These are phyloP conservation scores for Ligdia adustata DNA, from an alignment of 2,888 invertebrate genomes.

Conservation along the genomic window DNA sequence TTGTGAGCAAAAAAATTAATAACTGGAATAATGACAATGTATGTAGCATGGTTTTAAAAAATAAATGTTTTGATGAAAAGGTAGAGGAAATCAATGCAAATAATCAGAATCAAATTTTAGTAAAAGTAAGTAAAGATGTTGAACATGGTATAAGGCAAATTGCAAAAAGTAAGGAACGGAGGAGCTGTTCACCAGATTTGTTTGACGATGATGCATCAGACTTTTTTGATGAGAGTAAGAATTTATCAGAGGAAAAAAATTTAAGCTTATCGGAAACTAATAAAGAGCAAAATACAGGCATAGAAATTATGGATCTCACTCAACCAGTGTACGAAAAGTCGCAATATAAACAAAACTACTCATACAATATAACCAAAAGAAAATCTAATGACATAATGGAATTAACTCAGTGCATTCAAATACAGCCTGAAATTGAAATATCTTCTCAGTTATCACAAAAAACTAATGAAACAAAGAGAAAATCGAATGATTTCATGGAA, in stretches of 20 bases:
- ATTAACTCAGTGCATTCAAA: constrained; percentile 57
- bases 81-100: not conserved
- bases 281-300: constrained; percentile 23
- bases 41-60: constrained; percentile 10
- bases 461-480: constrained; percentile 48
- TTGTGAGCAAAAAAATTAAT: constrained; percentile 35
- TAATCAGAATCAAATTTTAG: not conserved
- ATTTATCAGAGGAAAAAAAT: constrained; percentile 24
- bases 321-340: constrained; percentile 33
- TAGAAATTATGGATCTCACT: constrained; percentile 54
- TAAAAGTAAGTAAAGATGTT: constrained; percentile 4
- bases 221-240: constrained; percentile 30
- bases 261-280: constrained; percentile 26
- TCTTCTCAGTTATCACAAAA: constrained; percentile 40
- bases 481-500: constrained; percentile 67
- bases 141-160: constrained; percentile 19
- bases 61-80: constrained; percentile 1
- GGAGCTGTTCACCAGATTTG: constrained; percentile 74
- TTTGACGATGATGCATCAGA: constrained; percentile 72
- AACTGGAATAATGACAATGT: not conserved
- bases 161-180: constrained; percentile 19
- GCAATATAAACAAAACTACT: not conserved
- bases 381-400: constrained; percentile 65
- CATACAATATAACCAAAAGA: constrained; percentile 37
- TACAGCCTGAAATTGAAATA: too few relatives aligned